Evolutionary conservation across 2,888 invertebrate genomes (phyloP).

Genomic region (Candidula unifasciata): DNA sequence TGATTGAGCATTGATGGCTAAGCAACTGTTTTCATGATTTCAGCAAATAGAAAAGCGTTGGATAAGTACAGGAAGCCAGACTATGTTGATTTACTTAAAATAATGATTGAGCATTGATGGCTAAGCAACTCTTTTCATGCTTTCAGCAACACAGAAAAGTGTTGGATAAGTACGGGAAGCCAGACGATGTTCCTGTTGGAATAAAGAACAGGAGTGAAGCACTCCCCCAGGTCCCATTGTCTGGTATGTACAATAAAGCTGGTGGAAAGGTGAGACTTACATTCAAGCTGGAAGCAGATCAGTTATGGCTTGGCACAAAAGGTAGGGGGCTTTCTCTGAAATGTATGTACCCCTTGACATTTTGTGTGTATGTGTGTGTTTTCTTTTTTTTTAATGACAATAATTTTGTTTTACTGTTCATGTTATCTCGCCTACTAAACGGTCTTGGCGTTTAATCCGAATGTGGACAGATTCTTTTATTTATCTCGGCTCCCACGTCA

Average conservation of each 20-base stretch:
- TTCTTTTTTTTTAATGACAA: no score
- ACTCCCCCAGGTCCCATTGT: conserved; percentile 88
- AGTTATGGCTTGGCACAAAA: conserved; percentile 94
- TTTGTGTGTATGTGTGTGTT: no score
- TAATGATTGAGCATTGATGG: no score
- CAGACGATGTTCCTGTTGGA: conserved; percentile 92
- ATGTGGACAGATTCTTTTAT: no score
- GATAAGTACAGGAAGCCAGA: conserved; percentile 91
- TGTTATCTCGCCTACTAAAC: no score
- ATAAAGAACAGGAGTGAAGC: conserved; percentile 88
- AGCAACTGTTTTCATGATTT: no score
- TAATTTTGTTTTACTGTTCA: no score
- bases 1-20: no score
- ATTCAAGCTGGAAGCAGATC: conserved; percentile 92
- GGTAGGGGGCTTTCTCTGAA: conserved; percentile 65
- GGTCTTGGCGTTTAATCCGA: no score
- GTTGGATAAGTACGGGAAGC: conserved; percentile 89
- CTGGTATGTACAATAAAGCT: conserved; percentile 93
- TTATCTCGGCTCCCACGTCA: no score
- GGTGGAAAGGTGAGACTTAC: conserved; percentile 93
- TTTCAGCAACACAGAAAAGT: conserved; percentile 87
- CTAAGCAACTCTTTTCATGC: no score
- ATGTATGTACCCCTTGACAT: no score
- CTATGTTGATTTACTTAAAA: conserved; percentile 83
- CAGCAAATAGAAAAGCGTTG: conserved; percentile 87